These are phyloP conservation scores for Sinelater perroti DNA, from an alignment of 2,888 invertebrate genomes.

Conservation along the genomic window DNA sequence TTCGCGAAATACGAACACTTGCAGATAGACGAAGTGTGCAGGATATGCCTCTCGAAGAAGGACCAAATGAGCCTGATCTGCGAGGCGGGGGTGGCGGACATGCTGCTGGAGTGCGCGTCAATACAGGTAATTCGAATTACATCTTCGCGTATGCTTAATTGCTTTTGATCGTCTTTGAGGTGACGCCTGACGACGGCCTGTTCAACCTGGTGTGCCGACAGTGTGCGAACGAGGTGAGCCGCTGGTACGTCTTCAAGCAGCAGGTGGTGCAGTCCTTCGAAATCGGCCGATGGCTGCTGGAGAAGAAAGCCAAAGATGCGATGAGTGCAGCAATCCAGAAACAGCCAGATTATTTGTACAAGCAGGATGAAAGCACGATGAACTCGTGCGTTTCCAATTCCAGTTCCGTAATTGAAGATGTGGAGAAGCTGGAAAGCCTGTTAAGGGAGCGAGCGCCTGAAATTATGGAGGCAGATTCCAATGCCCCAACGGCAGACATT, in stretches of 20 bases:
- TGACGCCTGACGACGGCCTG: constrained; percentile 41
- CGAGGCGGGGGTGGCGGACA: constrained; percentile 44
- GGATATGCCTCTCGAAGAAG: constrained; percentile 43
- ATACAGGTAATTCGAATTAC: constrained; percentile 42
- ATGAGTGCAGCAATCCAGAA: background rate
- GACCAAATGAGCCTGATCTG: constrained; percentile 45
- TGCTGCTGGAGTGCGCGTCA: constrained; percentile 46
- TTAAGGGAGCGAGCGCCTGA: constrained; percentile 17
- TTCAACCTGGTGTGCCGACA: constrained; percentile 44
- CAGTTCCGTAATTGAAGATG: constrained; percentile 33
- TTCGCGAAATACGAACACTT: constrained; percentile 43
- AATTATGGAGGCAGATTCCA: background rate
- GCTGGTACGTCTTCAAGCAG: constrained; percentile 46
- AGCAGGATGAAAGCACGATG: constrained; percentile 19
- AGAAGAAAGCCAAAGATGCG: constrained; percentile 24
- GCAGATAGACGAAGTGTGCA: constrained; percentile 46
- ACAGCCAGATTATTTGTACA: constrained; percentile 10
- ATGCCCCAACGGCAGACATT: background rate
- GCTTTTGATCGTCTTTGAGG: constrained; percentile 26
- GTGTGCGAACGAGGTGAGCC: constrained; percentile 44
- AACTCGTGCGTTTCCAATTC: constrained; percentile 20
- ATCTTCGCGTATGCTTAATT: background rate
- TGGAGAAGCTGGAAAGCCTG: constrained; percentile 21
- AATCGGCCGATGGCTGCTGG: constrained; percentile 42
- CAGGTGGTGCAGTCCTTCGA: constrained; percentile 44